Base-by-base conservation (phyloP, 2,113 vertebrate species). In the Urocynchramus pylzowi region DNA sequence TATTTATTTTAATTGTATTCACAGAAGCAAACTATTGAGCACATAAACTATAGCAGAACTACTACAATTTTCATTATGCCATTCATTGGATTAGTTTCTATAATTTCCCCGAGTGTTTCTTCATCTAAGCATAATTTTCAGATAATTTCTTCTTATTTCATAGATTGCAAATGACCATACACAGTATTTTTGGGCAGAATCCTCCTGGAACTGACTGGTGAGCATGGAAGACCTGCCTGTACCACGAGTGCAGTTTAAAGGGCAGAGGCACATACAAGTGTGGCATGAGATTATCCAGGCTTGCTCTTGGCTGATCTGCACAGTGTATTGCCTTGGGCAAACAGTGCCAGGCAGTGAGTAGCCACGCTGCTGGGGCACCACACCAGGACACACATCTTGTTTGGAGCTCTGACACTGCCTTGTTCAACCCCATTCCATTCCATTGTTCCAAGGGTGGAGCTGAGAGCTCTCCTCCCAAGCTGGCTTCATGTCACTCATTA, bases 181-280 rank as follows among this genome's bases (percentile, higher is more conserved):
- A 33, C 11, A 50, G 30, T 37, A 47, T 41, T 90, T 87, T 45
- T 20, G 45, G 65, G 57, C 33, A 87, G 70, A 91, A 84, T 63
- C 31, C 27, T 59, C 24, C 73, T 45, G 30, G 33, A 79, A 71
- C 8, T 42, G 44, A 28, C 30, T 33, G 39, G 44, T 57, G 37
- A 85, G 57, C 37, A 57, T 45, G 49, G 37, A 26, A 30, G 16
- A 68, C 5, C 10, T 37, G 24, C n/a, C 41, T 73, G 41, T 37
- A 41, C n/a, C 45, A n/a, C 0, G 0, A 63, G 42, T 2, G 1
- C 56, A 56, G 37, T 16, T 73, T 79, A 41, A 68, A 69, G 52
- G 30, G 35, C 52, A 19, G 11, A 16, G 31, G 10, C n/a, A 59
- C 12, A 8, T 1, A 23, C 21, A 64, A 11, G 50, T 6, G 35